Conservation (phyloP, 2,113 vertebrate species). For the Catharus minimus region DNA sequence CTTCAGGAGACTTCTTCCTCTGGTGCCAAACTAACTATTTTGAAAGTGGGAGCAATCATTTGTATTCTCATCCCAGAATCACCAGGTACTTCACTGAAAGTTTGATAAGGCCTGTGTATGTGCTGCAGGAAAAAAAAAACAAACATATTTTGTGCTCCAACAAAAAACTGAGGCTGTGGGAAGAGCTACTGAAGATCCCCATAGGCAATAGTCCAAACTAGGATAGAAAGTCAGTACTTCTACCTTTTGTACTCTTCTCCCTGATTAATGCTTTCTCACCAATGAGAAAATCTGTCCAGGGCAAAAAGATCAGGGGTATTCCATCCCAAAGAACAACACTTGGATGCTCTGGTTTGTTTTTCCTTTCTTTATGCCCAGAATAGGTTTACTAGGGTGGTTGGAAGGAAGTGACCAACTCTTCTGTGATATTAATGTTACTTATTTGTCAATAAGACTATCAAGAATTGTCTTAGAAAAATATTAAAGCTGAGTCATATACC, state of each 20-base stretch:
- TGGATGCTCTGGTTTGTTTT: background rate
- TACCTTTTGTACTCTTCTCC: background rate
- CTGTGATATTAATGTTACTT: background rate
- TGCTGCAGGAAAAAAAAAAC: background rate
- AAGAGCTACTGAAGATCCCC: background rate
- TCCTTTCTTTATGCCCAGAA: background rate
- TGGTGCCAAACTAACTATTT: background rate
- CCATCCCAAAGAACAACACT: background rate
- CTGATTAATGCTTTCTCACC: background rate
- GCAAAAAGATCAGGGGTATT: background rate
- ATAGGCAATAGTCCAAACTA: background rate
- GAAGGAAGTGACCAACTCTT: background rate
- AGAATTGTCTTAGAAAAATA: conserved; percentile 34
- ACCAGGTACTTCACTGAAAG: background rate
- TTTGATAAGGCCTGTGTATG: background rate
- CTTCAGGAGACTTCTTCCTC: background rate
- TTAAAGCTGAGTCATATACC: conserved; percentile 35
- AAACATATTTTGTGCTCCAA: background rate
- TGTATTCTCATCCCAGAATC: background rate
- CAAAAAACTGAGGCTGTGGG: background rate
- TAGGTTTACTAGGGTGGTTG: background rate
- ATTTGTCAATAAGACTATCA: background rate
- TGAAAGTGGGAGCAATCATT: background rate
- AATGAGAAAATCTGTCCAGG: background rate
- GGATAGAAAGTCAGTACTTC: background rate